Evolutionary conservation across 2,888 invertebrate species (phyloP), one percentile per base, ranked within the genome.

Genomic region (Tholera decimalis): DNA sequence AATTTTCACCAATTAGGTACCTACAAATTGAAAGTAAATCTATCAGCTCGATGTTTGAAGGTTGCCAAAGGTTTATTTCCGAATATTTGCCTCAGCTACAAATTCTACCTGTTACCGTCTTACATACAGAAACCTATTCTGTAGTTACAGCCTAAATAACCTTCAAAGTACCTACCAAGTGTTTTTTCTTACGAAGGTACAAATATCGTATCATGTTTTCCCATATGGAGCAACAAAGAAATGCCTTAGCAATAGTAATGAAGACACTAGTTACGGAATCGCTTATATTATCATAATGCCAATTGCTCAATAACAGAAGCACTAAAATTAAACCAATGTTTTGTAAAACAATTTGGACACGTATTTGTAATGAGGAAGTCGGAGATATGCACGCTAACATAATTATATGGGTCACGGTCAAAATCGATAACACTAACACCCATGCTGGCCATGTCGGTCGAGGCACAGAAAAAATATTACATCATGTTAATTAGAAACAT

Each of bases 341-440:
- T 65, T 26, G 49, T 67, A 44, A 47, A 58, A 73, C 47, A 61
- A 68, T 62, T 77, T 61, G 28, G 61, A 9, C 60, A 66, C 26
- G 54, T 39, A 61, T 62, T 60, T 62, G 28, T 60, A 53, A 71
- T 59, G 15, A 67, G 74, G 79, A 80, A 61, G 72, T 66, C 59
- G 62, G 47, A 65, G 63, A 65, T 74, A 73, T 53, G 72, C 64
- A 49, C 77, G 75, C 70, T 47, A 73, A 66, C 61, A 69, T 58
- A 63, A 63, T 76, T 74, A 89, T 85, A 81, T 89, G 65, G 91
- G 90, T 90, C 90, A 91, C 67, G 89, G 89, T 85, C 84, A 80
- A 77, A 88, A 87, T 86, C 84, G 85, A 88, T 87, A 88, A 65
- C 72, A 79, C 60, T 87, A 87, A 65, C 71, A 79, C 60, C 64